These are phyloP conservation scores for Brachypteracias leptosomus DNA, from an alignment of 2,113 vertebrate species.

Conservation along the genomic window DNA sequence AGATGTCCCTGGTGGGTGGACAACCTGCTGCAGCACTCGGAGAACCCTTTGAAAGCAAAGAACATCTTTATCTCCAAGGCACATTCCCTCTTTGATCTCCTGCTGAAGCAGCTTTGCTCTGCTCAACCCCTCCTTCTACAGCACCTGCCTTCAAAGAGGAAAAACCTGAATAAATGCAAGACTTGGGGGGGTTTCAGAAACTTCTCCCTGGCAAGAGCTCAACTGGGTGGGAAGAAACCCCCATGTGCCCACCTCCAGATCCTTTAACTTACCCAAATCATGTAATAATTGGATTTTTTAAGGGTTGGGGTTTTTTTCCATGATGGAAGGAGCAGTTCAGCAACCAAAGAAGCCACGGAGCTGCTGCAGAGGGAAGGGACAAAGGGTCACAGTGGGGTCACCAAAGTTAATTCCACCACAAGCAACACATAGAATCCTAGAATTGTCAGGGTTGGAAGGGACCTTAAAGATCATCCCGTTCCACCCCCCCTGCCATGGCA, in stretches of 20 bases:
- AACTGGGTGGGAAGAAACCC: not conserved
- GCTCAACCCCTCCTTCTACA: not conserved
- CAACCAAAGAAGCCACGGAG: rapidly evolving
- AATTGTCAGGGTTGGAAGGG: too few relatives aligned
- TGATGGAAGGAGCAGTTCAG: not conserved
- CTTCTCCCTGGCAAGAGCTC: not conserved
- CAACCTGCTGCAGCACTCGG: not conserved
- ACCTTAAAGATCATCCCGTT: too few relatives aligned
- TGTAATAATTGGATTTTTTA: rapidly evolving
- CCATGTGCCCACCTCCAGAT: not conserved
- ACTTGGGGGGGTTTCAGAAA: not conserved
- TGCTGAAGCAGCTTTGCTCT: not conserved
- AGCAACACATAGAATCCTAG: rapidly evolving
- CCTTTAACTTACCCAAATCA: not conserved
- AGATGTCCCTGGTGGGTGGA: rapidly evolving
- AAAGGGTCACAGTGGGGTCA: not conserved
- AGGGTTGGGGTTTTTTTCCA: too few relatives aligned
- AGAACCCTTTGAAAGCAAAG: constrained; percentile 2
- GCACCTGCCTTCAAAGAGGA: not conserved
- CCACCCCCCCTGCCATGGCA: too few relatives aligned
- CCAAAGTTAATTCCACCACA: not conserved
- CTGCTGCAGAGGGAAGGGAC: not conserved
- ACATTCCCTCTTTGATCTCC: constrained; percentile 33
- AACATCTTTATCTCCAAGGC: constrained; percentile 50
- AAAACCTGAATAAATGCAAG: not conserved